Evolutionary conservation across 2,113 vertebrate species (phyloP).

Genomic region (Gymnarchus niloticus): DNA sequence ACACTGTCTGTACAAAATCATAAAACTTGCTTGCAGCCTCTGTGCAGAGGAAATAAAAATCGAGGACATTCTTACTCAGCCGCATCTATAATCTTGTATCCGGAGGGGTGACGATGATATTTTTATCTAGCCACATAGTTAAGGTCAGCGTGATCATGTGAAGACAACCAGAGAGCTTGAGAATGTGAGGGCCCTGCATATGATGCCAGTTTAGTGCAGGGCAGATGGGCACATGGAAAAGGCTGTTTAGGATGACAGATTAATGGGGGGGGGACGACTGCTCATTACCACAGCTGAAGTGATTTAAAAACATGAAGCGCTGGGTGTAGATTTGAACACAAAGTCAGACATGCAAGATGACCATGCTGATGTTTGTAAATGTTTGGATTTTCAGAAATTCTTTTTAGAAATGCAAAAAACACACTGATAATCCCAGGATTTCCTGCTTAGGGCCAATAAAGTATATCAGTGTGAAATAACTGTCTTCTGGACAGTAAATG

Average conservation of each 20-base stretch:
- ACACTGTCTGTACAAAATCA: background rate
- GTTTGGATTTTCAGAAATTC: background rate
- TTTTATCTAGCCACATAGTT: background rate
- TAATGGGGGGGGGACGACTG: background rate
- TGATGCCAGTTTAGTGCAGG: too few relatives aligned
- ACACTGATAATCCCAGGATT: background rate
- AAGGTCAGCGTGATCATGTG: background rate
- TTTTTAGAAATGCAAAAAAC: background rate
- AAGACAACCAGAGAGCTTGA: background rate
- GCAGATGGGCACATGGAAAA: too few relatives aligned
- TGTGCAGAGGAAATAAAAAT: background rate
- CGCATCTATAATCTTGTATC: background rate
- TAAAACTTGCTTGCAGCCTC: background rate
- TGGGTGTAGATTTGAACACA: background rate
- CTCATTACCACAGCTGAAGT: background rate
- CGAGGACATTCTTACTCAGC: background rate
- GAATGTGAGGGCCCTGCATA: too few relatives aligned
- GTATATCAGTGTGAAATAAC: background rate
- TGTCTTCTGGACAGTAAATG: background rate
- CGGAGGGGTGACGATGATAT: background rate
- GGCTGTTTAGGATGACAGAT: too few relatives aligned
- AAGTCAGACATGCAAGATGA: background rate
- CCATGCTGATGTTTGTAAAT: background rate
- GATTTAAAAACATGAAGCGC: background rate
- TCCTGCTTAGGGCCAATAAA: background rate